Evolutionary conservation across 2,888 invertebrate genomes (phyloP).

Genomic region (Drosophila niveifrons): DNA sequence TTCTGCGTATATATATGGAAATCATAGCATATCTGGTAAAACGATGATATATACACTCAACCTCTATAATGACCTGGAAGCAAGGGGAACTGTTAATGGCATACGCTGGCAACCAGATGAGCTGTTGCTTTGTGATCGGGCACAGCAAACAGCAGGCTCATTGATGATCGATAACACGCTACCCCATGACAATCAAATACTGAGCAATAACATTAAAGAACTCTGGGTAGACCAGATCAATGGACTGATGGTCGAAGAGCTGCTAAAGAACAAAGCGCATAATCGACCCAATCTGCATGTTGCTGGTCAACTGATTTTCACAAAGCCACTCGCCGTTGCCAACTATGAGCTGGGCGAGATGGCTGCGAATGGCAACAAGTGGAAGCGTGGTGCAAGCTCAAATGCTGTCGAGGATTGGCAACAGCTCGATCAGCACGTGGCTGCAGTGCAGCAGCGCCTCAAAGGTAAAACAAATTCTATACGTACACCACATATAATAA

Average conservation of each 20-base stretch:
- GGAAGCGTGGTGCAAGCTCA: conserved; percentile 33
- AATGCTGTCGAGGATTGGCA: conserved; percentile 37
- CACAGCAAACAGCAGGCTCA: conserved; percentile 74
- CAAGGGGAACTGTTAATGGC: conserved; percentile 83
- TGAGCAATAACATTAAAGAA: conserved; percentile 77
- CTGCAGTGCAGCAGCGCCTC: conserved; percentile 58
- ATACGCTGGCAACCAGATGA: conserved; percentile 84
- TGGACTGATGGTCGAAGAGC: conserved; percentile 77
- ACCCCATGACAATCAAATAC: conserved; percentile 61
- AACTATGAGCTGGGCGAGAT: conserved; percentile 63
- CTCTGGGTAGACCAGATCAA: conserved; percentile 78
- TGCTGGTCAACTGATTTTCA: conserved; percentile 73
- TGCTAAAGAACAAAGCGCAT: conserved; percentile 63
- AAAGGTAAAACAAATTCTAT: conserved; percentile 41
- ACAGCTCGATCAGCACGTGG: conserved; percentile 45
- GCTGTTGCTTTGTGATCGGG: conserved; percentile 79
- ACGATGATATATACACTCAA: conserved; percentile 82
- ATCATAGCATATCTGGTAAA: conserved; percentile 85
- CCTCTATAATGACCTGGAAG: conserved; percentile 79
- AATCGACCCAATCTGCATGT: conserved; percentile 75
- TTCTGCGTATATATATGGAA: conserved; percentile 84
- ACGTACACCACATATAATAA: too few relatives aligned
- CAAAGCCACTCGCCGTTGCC: conserved; percentile 65
- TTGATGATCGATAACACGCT: conserved; percentile 71
- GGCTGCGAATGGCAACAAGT: conserved; percentile 24